Evolutionary conservation across 30 jellyfish, hydroid and myxozoan species (phyloP).

Genomic region (Mastigias papua): DNA sequence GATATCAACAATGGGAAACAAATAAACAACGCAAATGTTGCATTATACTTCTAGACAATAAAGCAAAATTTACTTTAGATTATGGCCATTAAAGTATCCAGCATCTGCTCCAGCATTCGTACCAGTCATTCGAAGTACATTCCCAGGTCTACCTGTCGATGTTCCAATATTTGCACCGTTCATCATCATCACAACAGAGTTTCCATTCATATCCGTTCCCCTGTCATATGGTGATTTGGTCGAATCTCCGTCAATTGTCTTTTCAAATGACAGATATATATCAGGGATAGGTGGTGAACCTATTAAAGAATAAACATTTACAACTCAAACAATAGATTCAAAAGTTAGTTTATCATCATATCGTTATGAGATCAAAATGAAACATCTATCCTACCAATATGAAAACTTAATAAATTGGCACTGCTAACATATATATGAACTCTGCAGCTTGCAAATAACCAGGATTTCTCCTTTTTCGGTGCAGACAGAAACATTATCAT

Average conservation of each 20-base stretch:
- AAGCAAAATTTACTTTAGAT: slow-evolving; percentile 20
- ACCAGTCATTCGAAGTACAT: slow-evolving; percentile 36
- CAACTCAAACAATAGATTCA: too few species aligned
- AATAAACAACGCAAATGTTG: too few species aligned
- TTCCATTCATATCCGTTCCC: slow-evolving; percentile 40
- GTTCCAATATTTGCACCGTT: slow-evolving; percentile 42
- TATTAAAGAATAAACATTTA: background rate
- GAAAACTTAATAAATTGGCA: too few species aligned
- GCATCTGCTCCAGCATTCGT: slow-evolving; percentile 70
- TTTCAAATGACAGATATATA: slow-evolving; percentile 36
- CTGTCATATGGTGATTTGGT: slow-evolving; percentile 36
- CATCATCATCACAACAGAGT: slow-evolving; percentile 9
- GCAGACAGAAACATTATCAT: too few species aligned
- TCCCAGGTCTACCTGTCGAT: slow-evolving; percentile 54
- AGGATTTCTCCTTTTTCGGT: too few species aligned
- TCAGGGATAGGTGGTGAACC: slow-evolving; percentile 10
- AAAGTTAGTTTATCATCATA: too few species aligned
- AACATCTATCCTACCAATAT: too few species aligned
- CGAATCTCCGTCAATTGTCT: slow-evolving; percentile 13
- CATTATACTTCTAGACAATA: background rate
- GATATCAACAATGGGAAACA: too few species aligned
- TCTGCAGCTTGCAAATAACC: too few species aligned
- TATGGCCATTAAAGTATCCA: slow-evolving; percentile 30
- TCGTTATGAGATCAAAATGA: too few species aligned
- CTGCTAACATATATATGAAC: too few species aligned